Base-by-base conservation (phyloP, 2,888 invertebrate species). In the Blastobasis adustella region DNA sequence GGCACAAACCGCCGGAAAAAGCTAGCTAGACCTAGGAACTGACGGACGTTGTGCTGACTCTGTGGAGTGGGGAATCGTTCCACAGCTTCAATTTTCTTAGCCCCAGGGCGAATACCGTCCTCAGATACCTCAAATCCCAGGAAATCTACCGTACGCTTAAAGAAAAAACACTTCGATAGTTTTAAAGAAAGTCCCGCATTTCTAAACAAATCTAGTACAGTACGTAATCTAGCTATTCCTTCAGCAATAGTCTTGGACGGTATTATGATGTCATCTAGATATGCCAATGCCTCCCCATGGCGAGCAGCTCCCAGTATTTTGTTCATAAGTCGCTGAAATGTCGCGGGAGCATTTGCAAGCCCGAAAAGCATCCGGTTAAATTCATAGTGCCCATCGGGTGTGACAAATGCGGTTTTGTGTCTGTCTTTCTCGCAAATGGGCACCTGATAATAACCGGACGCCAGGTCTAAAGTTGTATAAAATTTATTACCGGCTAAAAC, bases 311-410 rank as follows among this genome's bases (percentile, higher is more conserved):
- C n/a, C 37, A 44, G 9, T 37, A 46, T 38, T 47, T 51, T 42
- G 10, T 43, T 49, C 62, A 63, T 4, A 67, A 68, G 23, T 4
- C 37, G 7, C 69, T 73, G 37, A 45, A 71, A 69, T 0, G 65
- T 60, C 1, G 60, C 52, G 1, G 66, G 67, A 0, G 62, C 67
- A 42, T 69, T 71, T 2, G 45, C 49, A 23, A 62, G 46, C 6
- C 63, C 62, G 41, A 66, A 63, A 1, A 51, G 54, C 54, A 51
- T 54, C 6, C 54, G 10, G 1, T 44, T 54, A 45, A 45, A 54
- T 23, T 54, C 49, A 10, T 49, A 56, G 6, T 51, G 50, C 2
- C 55, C 53, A 9, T 53, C 53, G 5, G 52, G 53, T 5, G 52
- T 54, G 1, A 55, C 50, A 48, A 55, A 55, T 10, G 52, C 52